Conservation (phyloP, 2,888 invertebrate genomes). For the Suillia variegata region DNA sequence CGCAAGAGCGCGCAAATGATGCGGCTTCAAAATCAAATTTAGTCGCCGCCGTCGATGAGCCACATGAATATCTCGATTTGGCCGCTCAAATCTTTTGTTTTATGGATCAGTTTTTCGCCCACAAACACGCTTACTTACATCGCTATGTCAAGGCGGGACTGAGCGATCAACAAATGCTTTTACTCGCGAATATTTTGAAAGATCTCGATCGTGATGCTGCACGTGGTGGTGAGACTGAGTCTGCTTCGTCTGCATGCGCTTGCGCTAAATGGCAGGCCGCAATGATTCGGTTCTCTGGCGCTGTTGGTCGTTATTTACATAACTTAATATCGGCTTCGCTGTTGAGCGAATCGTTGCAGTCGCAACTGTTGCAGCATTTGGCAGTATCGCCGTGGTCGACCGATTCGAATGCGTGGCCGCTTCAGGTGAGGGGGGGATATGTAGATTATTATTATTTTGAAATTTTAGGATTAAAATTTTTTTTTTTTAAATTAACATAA, state of each 20-base stretch:
- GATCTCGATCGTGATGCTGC: constrained; percentile 91
- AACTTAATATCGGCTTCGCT: constrained; percentile 76
- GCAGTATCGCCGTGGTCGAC: constrained; percentile 76
- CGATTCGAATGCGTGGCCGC: constrained; percentile 74
- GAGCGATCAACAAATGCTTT: constrained; percentile 86
- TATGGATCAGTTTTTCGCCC: constrained; percentile 76
- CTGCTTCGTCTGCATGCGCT: constrained; percentile 47
- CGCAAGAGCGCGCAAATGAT: constrained; percentile 64
- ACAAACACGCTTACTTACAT: constrained; percentile 65
- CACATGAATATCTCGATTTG: constrained; percentile 84
- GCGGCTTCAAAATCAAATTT: constrained; percentile 63
- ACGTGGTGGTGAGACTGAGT: constrained; percentile 73
- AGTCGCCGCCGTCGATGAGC: constrained; percentile 79
- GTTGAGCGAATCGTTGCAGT: constrained; percentile 72
- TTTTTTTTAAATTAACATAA: too few relatives aligned
- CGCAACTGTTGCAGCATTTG: constrained; percentile 73
- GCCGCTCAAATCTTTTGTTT: constrained; percentile 87
- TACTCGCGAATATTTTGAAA: constrained; percentile 85
- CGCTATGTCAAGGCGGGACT: constrained; percentile 72
- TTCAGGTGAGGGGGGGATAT: too few relatives aligned
- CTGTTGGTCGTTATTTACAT: constrained; percentile 62
- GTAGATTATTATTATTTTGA: too few relatives aligned
- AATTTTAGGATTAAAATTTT: too few relatives aligned
- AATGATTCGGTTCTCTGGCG: constrained; percentile 60
- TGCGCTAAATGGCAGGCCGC: constrained; percentile 59